Base-by-base conservation (phyloP, 2,113 vertebrate genomes). In the Ptyas mucosa region DNA sequence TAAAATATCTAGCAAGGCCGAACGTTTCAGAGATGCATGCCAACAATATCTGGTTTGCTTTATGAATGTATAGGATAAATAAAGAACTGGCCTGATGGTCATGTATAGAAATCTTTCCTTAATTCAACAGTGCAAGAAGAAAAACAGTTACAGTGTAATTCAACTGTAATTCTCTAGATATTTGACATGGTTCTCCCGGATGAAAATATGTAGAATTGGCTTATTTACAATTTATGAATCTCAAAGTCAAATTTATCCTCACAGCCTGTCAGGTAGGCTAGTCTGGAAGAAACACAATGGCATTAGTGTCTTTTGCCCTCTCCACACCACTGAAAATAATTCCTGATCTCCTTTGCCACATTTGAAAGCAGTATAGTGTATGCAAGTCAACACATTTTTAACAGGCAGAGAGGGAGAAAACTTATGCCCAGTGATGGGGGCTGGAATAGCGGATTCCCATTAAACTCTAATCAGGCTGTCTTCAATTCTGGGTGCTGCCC, bases 11-110 rank as follows among this genome's bases (percentile, higher is more conserved):
- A 1, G 8, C 93, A 95, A 96, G 94, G 85, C 0, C 34, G 96
- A 96, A 96, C 95, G 94, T 96, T 96, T 97, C 95, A 91, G 89
- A 5, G 4, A 92, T 95, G 93, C 6, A 95, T 96, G 94, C 94
- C 94, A 95, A 95, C 95, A 96, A 94, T 90, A 95, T 94, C 46
- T 96, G 93, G 95, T 91, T 93, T 93, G 95, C 92, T 97, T 97
- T 89, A 95, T 94, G 95, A 96, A 96, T 0, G 94, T 97, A 94
- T 95, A 93, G 90, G 92, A 92, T 95, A 90, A 93, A 92, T 55
- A 85, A 92, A 86, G 85, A 94, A 93, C 91, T 92, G 55, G 55
- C 92, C 87, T 46, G 93, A 93, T 92, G 89, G 95, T 94, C 88
- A 89, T 93, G 54, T 90, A 92, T 93, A 81, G 94, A 94, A 93